These are phyloP conservation scores for Epinephelus malabaricus DNA, from an alignment of 2,797 vertebrate species.

Conservation along the genomic window DNA sequence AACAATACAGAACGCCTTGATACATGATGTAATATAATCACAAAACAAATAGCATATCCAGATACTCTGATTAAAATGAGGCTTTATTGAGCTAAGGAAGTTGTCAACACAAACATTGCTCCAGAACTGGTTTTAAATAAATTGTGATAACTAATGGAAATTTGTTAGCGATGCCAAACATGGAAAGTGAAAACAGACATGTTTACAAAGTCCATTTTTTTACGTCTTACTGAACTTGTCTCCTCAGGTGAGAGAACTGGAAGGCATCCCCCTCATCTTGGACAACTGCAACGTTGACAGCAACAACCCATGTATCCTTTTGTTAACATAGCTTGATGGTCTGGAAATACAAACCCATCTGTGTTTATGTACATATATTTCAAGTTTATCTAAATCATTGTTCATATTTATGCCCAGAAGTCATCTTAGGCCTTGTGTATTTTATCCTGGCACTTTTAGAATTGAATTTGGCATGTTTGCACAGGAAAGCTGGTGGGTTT, in stretches of 20 bases:
- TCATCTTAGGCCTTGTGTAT: constrained; percentile 10
- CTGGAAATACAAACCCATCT: constrained; percentile 9
- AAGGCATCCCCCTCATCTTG: constrained; percentile 94
- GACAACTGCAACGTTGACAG: constrained; percentile 96
- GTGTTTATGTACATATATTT: constrained; percentile 21
- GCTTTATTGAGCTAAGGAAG: neutral
- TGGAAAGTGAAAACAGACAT: neutral
- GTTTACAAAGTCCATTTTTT: neutral
- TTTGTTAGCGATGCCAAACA: neutral
- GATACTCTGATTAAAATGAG: neutral
- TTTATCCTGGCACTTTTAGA: constrained; percentile 3
- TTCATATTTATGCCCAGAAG: constrained; percentile 17
- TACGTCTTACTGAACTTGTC: constrained; percentile 23
- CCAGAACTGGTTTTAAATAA: neutral
- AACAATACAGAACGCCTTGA: neutral
- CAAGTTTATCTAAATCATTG: constrained; percentile 16
- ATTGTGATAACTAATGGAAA: neutral
- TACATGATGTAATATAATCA: neutral
- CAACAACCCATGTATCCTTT: constrained; percentile 99
- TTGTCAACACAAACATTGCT: neutral
- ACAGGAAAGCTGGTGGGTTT: constrained; percentile 17
- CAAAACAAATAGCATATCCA: neutral
- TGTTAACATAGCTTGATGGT: constrained; percentile 13
- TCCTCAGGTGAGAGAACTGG: constrained; percentile 91
- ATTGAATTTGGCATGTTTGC: constrained; percentile 27